phyloP scores from a whole-genome alignment of 2,888 invertebrate species.

The Hybos culiciformis region DNA sequence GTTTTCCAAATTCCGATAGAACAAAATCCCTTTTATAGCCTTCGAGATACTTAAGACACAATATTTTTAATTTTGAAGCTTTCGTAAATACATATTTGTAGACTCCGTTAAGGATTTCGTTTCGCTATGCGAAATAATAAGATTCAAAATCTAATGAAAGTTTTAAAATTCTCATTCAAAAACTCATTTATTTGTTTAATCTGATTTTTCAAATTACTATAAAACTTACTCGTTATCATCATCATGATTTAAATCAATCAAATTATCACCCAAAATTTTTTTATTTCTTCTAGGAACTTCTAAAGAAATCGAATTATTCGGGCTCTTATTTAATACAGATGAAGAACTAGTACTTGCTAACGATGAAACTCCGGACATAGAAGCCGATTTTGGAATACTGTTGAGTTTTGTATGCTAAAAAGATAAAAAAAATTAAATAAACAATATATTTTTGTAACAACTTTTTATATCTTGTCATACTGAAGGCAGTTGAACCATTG shows the following conservation, averaged over 20 bases:
- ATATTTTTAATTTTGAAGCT: too few relatives aligned
- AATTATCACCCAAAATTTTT: constrained; percentile 21
- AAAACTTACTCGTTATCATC: constrained; percentile 27
- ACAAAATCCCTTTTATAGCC: too few relatives aligned
- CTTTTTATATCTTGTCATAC: too few relatives aligned
- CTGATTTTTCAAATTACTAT: neutral
- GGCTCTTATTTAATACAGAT: neutral
- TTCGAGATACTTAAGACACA: too few relatives aligned
- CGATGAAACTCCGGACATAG: constrained; percentile 15
- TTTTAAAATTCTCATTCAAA: too few relatives aligned
- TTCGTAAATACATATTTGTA: too few relatives aligned
- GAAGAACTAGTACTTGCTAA: neutral
- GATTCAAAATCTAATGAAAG: too few relatives aligned
- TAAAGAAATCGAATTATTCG: neutral
- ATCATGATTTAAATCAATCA: constrained; percentile 30
- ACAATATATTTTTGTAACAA: too few relatives aligned
- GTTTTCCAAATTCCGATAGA: too few relatives aligned
- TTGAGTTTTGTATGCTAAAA: constrained; percentile 3
- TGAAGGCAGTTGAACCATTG: neutral
- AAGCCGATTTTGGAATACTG: constrained; percentile 17
- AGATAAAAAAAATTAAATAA: neutral
- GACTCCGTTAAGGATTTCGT: too few relatives aligned
- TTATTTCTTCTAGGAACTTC: constrained; percentile 8
- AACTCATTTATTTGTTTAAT: too few relatives aligned
- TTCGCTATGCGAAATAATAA: too few relatives aligned